Conservation (phyloP, 2,797 vertebrate species). For the Smutsia gigantea region DNA sequence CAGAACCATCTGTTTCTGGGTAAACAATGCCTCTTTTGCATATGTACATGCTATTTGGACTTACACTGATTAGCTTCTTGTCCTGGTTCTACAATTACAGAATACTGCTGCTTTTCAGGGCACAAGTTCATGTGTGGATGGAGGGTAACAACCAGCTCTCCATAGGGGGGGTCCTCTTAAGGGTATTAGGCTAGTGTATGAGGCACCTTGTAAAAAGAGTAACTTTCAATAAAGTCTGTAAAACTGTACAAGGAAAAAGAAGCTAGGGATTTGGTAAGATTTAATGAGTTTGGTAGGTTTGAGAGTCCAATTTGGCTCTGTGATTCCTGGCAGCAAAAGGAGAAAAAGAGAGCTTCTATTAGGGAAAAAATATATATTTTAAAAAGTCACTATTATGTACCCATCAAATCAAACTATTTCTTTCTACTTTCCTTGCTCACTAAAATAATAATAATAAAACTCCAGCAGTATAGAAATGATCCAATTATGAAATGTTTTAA, state of each 20-base stretch:
- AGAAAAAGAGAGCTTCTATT: background rate
- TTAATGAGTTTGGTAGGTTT: background rate
- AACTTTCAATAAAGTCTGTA: background rate
- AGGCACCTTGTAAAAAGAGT: background rate
- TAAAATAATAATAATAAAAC: background rate
- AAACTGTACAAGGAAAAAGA: background rate
- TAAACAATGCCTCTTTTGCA: conserved; percentile 39
- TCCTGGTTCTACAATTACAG: background rate
- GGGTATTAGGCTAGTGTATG: background rate
- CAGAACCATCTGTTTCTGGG: background rate
- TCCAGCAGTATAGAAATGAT: background rate
- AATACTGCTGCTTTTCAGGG: background rate
- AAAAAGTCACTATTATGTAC: background rate
- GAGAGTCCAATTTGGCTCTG: background rate
- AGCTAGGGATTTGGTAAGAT: background rate
- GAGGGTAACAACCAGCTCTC: background rate
- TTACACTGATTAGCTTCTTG: background rate
- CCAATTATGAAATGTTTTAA: background rate
- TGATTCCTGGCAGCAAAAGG: background rate
- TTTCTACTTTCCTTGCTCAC: background rate
- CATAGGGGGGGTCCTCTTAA: background rate
- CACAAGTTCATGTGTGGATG: background rate
- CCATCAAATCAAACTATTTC: background rate
- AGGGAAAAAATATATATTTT: background rate
- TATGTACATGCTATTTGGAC: background rate